phyloP scores from a whole-genome alignment of 2,888 invertebrate genomes.

The Mongoloraphidia duomilia region DNA sequence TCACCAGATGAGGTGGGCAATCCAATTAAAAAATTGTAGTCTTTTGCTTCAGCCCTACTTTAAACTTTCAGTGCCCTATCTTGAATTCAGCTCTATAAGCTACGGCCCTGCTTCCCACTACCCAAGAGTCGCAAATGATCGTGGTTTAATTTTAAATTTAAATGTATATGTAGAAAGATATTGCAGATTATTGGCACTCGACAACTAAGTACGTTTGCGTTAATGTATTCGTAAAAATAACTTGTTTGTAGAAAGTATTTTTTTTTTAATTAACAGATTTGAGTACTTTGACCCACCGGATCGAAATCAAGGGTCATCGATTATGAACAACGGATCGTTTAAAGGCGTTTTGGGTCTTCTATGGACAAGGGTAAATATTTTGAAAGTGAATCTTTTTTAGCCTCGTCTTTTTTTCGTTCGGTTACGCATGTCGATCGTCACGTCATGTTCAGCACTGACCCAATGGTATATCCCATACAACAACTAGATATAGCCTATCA shows the following conservation, averaged over 20 bases:
- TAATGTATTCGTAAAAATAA: not conserved
- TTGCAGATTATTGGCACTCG: too few species aligned
- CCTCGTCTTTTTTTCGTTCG: not conserved
- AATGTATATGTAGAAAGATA: not conserved
- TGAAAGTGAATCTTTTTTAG: not conserved
- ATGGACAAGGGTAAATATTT: constrained; percentile 42
- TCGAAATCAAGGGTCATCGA: constrained; percentile 50
- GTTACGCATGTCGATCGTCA: too few species aligned
- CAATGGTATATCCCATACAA: too few species aligned
- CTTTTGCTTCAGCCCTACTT: too few species aligned
- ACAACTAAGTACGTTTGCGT: not conserved
- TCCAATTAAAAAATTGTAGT: too few species aligned
- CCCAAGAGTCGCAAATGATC: too few species aligned
- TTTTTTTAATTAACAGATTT: constrained; percentile 30
- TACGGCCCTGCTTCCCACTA: too few species aligned
- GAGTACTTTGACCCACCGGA: constrained; percentile 60
- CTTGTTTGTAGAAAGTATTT: not conserved
- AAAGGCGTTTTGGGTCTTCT: constrained; percentile 58
- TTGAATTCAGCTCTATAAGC: too few species aligned
- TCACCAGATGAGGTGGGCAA: too few species aligned
- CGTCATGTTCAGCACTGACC: too few species aligned
- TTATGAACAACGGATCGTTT: constrained; percentile 48
- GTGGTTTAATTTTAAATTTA: not conserved
- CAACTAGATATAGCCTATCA: too few species aligned
- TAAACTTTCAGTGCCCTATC: too few species aligned